Conservation (phyloP, 1,140 invertebrate species). For the Penaeus japonicus region DNA sequence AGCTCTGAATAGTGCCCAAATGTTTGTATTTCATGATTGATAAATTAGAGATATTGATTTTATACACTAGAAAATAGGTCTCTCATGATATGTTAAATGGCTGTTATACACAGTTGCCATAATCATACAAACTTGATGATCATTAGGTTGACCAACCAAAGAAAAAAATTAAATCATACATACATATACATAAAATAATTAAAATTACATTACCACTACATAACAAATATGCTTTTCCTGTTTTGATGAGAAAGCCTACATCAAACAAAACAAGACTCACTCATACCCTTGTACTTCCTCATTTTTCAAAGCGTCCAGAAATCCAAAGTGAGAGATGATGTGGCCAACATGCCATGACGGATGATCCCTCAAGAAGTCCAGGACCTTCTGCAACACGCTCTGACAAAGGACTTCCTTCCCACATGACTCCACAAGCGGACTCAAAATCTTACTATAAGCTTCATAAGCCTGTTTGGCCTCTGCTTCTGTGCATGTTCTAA, state of each 20-base stretch:
- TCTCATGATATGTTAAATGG: too few species aligned
- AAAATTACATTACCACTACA: not conserved
- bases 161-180: too few species aligned
- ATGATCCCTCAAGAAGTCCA: constrained; percentile 50
- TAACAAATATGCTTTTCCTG: not conserved
- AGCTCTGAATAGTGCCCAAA: too few species aligned
- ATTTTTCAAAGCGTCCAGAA: constrained; percentile 80
- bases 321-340: constrained; percentile 68
- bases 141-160: too few species aligned
- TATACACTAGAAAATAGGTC: too few species aligned
- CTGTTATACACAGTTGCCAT: too few species aligned
- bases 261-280: constrained; percentile 61
- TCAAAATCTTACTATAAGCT: constrained; percentile 14
- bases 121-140: too few species aligned
- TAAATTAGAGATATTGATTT: too few species aligned
- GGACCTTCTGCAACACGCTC: constrained; percentile 43
- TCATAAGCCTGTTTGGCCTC: constrained; percentile 23
- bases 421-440: constrained; percentile 45
- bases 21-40: too few species aligned
- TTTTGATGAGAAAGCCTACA: not conserved
- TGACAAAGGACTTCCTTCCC: constrained; percentile 47
- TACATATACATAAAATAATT: not conserved
- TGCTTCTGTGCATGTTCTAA: constrained; percentile 33
- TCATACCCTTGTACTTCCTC: constrained; percentile 60
- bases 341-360: constrained; percentile 50